These are phyloP conservation scores for Leptura quadrifasciata DNA, from an alignment of 2,888 invertebrate species.

Conservation along the genomic window DNA sequence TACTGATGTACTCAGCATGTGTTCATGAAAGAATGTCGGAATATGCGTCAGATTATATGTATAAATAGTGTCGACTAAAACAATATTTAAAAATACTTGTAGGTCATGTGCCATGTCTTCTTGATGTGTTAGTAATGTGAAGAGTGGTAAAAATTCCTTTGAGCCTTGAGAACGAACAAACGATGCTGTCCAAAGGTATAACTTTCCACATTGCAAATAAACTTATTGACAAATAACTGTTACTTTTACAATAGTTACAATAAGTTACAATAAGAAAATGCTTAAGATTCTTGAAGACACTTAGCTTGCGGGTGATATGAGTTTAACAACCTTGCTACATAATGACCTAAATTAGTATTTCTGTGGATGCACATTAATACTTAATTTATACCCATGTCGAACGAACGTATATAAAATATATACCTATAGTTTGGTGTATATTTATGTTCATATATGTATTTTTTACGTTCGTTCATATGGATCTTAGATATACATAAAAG, in stretches of 20 bases:
- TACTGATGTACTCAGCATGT: not conserved
- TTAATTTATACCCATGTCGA: not conserved
- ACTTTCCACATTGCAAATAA: not conserved
- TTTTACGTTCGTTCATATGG: not conserved
- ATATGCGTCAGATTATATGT: not conserved
- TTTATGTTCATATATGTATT: not conserved
- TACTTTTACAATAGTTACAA: not conserved
- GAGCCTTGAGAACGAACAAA: not conserved
- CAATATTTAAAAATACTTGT: constrained; percentile 4
- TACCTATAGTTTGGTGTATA: not conserved
- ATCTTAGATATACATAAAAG: not conserved
- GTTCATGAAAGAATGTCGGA: not conserved
- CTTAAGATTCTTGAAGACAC: not conserved
- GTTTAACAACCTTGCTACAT: constrained; percentile 55
- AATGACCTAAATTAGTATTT: constrained; percentile 50
- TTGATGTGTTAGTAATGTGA: constrained; percentile 2
- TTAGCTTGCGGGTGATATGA: constrained; percentile 20
- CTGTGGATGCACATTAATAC: not conserved
- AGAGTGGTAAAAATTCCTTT: constrained; percentile 1
- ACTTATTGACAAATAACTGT: not conserved
- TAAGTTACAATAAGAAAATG: not conserved
- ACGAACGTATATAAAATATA: not conserved
- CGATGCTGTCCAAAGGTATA: not conserved
- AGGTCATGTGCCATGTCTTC: not conserved
- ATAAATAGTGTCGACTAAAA: not conserved